Base-by-base conservation (phyloP, 2,888 invertebrate genomes). In the Congeria kusceri region DNA sequence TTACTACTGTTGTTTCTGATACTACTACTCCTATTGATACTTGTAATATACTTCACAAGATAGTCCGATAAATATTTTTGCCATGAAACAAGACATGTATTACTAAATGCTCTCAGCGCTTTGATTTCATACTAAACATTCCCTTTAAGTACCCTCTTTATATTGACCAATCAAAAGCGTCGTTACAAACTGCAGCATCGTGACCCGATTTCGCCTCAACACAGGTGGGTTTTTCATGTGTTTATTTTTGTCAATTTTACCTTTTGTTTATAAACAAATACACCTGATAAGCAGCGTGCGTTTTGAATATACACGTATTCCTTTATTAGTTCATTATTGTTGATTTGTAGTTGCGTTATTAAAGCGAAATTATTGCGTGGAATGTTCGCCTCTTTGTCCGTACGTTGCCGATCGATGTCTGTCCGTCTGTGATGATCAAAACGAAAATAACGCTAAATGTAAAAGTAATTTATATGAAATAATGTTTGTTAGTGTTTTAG, bases 111-210 rank as follows among this genome's bases (percentile, higher is more conserved):
- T 32, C 39, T 39, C 39, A 9, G 39, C 15, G 39, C 39, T 39
- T 53, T 58, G 20, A 7, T 58, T 27, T 58, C 28, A 1, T 58
- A 27, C 9, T 15, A 29, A 20, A 23, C 23, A 44, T 39, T 23
- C 20, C 77, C 77, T 57, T 20, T n/a, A 9, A 29, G 9, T 47
- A 0, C 23, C 71, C 77, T 49, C 71, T 44, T 2, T 0, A 9
- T n/a, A 1, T 69, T 25, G 28, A 59, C 77, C 77, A 77, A 77
- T 77, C 68, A 77, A 28, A 73, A 53, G 46, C 27, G 28, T 46
- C 46, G 49, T 71, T 73, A 57, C 47, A 67, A 65, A 71, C 44
- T 47, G 49, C 39, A 46, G 23, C 28, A 46, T 56, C 27, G 58
- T 58, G 57, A 65, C 68, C 63, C 49, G 29, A 61, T 68, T 49